Evolutionary conservation across 92 coral and sea anemone species (phyloP), one percentile per base, ranked within the genome.

Genomic region (Hydrozoanthus gracilis): DNA sequence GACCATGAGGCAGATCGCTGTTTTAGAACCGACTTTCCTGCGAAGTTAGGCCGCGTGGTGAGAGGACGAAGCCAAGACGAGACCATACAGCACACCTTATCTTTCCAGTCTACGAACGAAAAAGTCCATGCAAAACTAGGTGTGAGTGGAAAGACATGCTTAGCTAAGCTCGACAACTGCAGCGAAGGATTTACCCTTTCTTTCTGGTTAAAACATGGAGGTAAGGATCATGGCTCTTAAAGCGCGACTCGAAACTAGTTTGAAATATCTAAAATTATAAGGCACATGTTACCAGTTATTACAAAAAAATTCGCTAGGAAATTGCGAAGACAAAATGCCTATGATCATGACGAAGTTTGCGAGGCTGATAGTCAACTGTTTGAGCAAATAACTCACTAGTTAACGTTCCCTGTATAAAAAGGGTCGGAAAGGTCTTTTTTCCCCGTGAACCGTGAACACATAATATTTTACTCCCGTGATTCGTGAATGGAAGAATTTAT

Each of bases 121-220:
- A 0, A 0, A 0, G 16, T 64, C 11, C 47, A 20, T 47, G 75
- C 73, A 4, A 18, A 14, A 2, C 6, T 80, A 12, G 3, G 2
- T 49, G 45, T 65, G 44, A 0, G 6, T 0, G 11, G n/a, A 16
- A 80, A 4, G 66, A 48, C 72, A 13, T 80, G 85, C 5, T 14
- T 80, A 8, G 9, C 11, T 6, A 11, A 80, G 10, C 73, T 52
- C 51, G 20, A 18, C 46, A 11, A 17, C 18, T 80, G 85, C 64
- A 48, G 11, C 3, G 47, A 80, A 17, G 85, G 85, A 10, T 68
- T 80, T 49, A 65, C 85, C 44, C 73, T 80, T 15, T 54, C 85
- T 16, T 80, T 80, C 85, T 80, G 85, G 85, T 80, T 80, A 48
- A 80, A 80, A 15, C 17, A 80, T 15, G 75, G 85, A 80, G 85